phyloP scores from a whole-genome alignment of 2,797 vertebrate species.

The Allobates femoralis region DNA sequence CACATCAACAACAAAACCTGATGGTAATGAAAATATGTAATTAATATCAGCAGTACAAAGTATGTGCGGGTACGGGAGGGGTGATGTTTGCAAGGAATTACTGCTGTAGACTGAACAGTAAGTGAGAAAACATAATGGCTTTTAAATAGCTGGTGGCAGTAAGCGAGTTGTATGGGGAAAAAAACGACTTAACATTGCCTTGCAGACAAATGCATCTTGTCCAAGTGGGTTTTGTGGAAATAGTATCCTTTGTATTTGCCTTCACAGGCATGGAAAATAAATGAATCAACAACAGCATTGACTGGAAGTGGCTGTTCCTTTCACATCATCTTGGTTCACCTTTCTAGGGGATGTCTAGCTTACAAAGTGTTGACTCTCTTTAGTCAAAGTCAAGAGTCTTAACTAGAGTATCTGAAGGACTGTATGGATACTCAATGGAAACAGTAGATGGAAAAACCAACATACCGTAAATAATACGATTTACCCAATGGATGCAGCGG shows the following conservation, averaged over 20 bases:
- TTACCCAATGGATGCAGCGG: not conserved
- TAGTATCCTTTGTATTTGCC: not conserved
- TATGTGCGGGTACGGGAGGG: constrained; percentile 67
- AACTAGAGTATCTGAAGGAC: not conserved
- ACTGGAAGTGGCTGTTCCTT: not conserved
- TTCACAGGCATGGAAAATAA: not conserved
- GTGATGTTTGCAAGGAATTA: constrained; percentile 83
- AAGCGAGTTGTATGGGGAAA: constrained; percentile 21
- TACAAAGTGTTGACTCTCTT: not conserved
- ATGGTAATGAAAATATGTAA: constrained; percentile 86
- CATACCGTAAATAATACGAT: not conserved
- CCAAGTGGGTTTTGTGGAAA: constrained; percentile 4
- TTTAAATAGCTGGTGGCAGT: constrained; percentile 70
- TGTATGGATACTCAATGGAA: not conserved
- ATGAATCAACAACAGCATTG: not conserved
- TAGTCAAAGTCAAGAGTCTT: not conserved
- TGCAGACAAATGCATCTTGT: not conserved
- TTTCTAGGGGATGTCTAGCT: not conserved
- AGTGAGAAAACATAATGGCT: constrained; percentile 77
- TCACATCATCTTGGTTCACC: not conserved
- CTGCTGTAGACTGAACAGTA: constrained; percentile 81
- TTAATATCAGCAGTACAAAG: constrained; percentile 85
- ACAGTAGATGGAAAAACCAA: not conserved
- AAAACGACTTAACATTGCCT: not conserved
- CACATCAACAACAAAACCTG: constrained; percentile 72